Evolutionary conservation across 1,140 invertebrate species (phyloP).

Genomic region (Papilio aristodemus): DNA sequence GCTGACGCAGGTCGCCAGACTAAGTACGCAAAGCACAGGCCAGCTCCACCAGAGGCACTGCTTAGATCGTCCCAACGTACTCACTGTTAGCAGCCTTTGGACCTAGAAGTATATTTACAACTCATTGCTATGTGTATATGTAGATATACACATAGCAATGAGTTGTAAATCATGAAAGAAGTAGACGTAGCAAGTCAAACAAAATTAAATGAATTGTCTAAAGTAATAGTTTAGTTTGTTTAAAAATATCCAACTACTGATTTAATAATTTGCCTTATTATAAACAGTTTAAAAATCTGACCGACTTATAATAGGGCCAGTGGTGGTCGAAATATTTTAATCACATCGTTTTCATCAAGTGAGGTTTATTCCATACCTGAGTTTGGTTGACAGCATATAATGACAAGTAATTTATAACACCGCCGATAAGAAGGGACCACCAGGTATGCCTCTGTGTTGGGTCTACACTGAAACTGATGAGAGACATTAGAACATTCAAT

Average conservation of each 20-base stretch:
- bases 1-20: slow-evolving; percentile 78
- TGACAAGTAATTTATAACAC: slow-evolving; percentile 94
- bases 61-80: slow-evolving; percentile 84
- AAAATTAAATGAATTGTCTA: too few species aligned
- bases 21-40: slow-evolving; percentile 68
- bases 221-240: too few species aligned
- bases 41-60: slow-evolving; percentile 76
- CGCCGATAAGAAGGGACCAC: slow-evolving; percentile 93
- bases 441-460: slow-evolving; percentile 92
- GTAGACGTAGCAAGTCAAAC: too few species aligned
- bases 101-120: slow-evolving; percentile 80
- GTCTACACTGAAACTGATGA: slow-evolving; percentile 86
- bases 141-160: background rate
- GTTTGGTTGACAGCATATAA: slow-evolving; percentile 95
- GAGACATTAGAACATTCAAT: slow-evolving; percentile 30
- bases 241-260: too few species aligned
- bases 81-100: slow-evolving; percentile 90
- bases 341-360: too few species aligned
- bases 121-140: background rate
- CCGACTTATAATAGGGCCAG: too few species aligned
- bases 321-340: too few species aligned
- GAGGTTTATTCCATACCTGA: too few species aligned
- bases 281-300: too few species aligned
- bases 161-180: background rate
- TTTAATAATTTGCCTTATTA: too few species aligned